phyloP scores from a whole-genome alignment of 2,113 vertebrate genomes.

The Pleuronectes platessa region DNA sequence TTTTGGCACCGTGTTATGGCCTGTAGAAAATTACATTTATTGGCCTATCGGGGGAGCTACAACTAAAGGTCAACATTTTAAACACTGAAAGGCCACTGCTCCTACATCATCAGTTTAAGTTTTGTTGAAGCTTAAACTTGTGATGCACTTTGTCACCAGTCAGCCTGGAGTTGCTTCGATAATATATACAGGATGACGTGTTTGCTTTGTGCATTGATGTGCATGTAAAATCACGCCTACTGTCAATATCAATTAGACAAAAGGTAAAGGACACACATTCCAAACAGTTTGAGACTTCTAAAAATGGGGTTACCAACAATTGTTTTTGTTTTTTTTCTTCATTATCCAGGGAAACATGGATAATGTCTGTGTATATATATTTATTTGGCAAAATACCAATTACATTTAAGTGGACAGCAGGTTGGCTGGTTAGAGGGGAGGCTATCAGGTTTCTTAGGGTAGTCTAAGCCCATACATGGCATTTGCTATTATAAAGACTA shows the following conservation, averaged over 20 bases:
- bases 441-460: too few relatives aligned
- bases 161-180: background rate
- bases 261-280: background rate
- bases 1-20: conserved; percentile 48
- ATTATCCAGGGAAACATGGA: background rate
- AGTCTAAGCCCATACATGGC: background rate
- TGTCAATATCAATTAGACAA: background rate
- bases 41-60: conserved; percentile 17
- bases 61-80: conserved; percentile 50
- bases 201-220: background rate
- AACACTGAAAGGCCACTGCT: conserved; percentile 13
- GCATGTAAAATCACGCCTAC: background rate
- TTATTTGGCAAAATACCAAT: background rate
- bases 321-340: conserved; percentile 1
- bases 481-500: background rate
- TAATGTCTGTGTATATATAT: background rate
- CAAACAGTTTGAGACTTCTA: background rate
- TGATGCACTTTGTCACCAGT: conserved; percentile 1
- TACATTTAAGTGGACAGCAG: too few relatives aligned
- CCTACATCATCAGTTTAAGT: background rate
- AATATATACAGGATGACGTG: background rate
- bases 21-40: conserved; percentile 24
- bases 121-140: background rate
- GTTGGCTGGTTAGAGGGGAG: too few relatives aligned
- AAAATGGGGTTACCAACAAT: conserved; percentile 16